Evolutionary conservation across 2,888 invertebrate genomes (phyloP), one percentile per base, ranked within the genome.

Genomic region (Lasioglossum oenotherae): DNA sequence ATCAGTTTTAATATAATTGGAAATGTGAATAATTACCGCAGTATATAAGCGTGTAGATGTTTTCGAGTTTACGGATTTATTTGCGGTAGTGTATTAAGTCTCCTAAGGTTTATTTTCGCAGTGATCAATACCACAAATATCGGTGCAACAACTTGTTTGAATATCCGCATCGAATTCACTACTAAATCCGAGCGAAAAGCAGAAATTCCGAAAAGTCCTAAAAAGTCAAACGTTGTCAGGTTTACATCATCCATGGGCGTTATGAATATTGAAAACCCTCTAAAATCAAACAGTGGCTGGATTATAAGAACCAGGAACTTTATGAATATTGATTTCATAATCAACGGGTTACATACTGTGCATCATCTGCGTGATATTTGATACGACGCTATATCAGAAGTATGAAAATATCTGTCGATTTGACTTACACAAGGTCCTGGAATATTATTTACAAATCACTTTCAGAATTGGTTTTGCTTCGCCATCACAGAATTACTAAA

Each of bases 291-390:
- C 69, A 38, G 69, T 38, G 69, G 23, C 69, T 69, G 69, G 69
- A 69, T 69, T 69, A 38, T 69, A 69, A 69, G 69, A 69, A 38
- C 69, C 69, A 38, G 38, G 38, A 69, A 35, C 23, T 69, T 69
- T 69, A 69, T 69, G 69, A 69, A 69, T 69, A 69, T 69, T 69
- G 69, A 69, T 69, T 38, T 69, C 69, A 69, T 69, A 38, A 69
- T 69, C 69, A 69, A 69, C 38, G 69, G 69, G 35, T 69, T 69
- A 69, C 38, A 23, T 23, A 69, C 69, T 8, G 38, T 38, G 69
- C 38, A 69, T 69, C 69, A 69, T 69, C 35, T 38, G 38, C 38
- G 23, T 38, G 19, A 38, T 23, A 67, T 67, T 38, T 69, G 69
- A 69, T 38, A 38, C 38, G 12, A 3, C 23, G 19, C 38, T 69